Evolutionary conservation across 64 coral and sea anemone species (phyloP), one percentile per base, ranked within the genome.

Genomic region (Dendrophyllia cribrosa): DNA sequence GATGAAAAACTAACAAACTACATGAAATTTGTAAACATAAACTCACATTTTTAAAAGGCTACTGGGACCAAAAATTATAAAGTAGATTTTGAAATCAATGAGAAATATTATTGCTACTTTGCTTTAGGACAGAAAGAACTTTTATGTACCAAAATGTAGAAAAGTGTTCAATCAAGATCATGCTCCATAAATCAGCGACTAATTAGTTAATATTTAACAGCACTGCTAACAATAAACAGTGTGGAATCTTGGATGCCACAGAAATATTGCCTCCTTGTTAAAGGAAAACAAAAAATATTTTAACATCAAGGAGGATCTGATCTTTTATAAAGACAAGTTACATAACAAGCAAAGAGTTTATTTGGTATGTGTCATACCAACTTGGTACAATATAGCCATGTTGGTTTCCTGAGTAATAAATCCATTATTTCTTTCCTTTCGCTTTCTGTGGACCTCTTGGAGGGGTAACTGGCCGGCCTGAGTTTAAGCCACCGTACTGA

Each of bases 401-500:
- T 73, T 55, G 9, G 72, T 9, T 46, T 62, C 12, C 5, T 24
- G 58, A 61, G 43, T 75, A 46, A 63, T 77, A 7, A 24, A 34
- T 60, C 13, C 3, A 72, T 16, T 96, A 89, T 67, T 96, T 96
- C 77, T 93, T 93, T 13, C 97, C 97, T 67, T 99, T 99, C 61
- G 95, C 90, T 72, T 99, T 99, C 12, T 90, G 93, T 88, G 97
- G 97, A 44, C 97, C 94, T 88, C 97, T 88, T 24, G 97, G 97
- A 52, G 97, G 97, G 7, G 97, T 99, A 11, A 99, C 94, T 16
- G 97, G 97, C 63, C 97, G 91, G 58, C 97, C 97, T 63, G 97
- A 96, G 77, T 99, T 99, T 79, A 99, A 79, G 24, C 97, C 97
- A 76, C 97, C 97, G 91, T 99, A 99, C 43, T 96, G 97, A 77